Base-by-base conservation (phyloP, 2,888 invertebrate genomes). In the Pseudoips prasinana region DNA sequence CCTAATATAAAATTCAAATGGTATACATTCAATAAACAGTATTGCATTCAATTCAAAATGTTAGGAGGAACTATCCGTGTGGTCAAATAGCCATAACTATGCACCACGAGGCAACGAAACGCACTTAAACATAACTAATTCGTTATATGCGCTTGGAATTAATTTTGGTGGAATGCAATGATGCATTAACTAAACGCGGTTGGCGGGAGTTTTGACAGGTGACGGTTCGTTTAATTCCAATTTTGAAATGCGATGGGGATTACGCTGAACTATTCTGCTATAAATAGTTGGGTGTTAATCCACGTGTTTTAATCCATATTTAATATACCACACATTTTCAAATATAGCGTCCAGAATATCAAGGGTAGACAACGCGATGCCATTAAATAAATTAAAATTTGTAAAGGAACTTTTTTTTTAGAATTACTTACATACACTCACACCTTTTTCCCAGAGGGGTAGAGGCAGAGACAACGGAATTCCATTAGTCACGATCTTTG, bases 51-150 rank as follows among this genome's bases (percentile, higher is more conserved):
- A 79, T 77, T 71, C 71, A 66, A 70, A 63, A 38, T 48, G 32
- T 67, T 53, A 63, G 68, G n/a, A 58, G 69, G 79, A 77, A 81
- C 80, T 47, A 63, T 25, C 68, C 51, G 84, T 81, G 86, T 85
- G 84, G 86, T 78, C 84, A 79, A 77, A 48, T 44, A 56, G 62
- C 54, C 40, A 64, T 80, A 68, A 46, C 57, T 60, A 81, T 81
- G 74, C 81, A 58, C 33, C 39, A 48, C 62, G 53, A 44, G 36
- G 35, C 42, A 42, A 51, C 49, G 44, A 58, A 52, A 51, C 57
- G 69, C 68, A 65, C 58, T 67, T 73, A 73, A 77, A 77, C 73
- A 76, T 77, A 77, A 77, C 76, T 77, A 77, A 77, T 77, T 71
- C 67, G 73, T 48, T 38, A 36, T 58, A 63, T 65, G 73, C 56